Conservation (phyloP, 2,888 invertebrate species). For the Patella depressa region DNA sequence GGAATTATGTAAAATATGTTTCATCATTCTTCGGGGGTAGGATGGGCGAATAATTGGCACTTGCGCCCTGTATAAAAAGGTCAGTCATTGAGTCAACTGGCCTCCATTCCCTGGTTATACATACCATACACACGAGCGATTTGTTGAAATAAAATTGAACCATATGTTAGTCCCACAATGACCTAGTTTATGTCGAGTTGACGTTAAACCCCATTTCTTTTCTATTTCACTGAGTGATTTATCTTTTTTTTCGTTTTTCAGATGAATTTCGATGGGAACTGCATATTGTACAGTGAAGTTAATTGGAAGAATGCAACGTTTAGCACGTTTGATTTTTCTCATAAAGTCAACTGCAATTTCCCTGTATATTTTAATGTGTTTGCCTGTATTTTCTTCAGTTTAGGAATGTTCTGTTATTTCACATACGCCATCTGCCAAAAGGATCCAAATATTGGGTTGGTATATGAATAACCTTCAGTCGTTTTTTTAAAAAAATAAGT, state of each 20-base stretch:
- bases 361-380: conserved; percentile 52
- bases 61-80: too few relatives aligned
- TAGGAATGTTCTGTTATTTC: conserved; percentile 47
- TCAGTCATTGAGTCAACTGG: too few relatives aligned
- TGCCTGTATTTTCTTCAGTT: conserved; percentile 52
- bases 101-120: too few relatives aligned
- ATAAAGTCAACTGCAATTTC: conserved; percentile 46
- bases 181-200: too few relatives aligned
- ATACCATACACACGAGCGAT: too few relatives aligned
- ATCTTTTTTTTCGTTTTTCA: conserved; percentile 32
- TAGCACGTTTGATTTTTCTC: conserved; percentile 32
- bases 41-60: too few relatives aligned
- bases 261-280: conserved; percentile 50
- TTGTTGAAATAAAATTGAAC: too few relatives aligned
- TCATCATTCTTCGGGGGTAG: too few relatives aligned
- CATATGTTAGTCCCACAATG: too few relatives aligned
- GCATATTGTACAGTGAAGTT: conserved; percentile 50
- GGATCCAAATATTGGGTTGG: conserved; percentile 54
- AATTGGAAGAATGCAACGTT: conserved; percentile 38
- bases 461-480: background rate
- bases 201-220: too few relatives aligned
- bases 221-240: too few relatives aligned
- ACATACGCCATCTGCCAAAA: conserved; percentile 46
- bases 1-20: too few relatives aligned
- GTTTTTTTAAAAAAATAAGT: background rate